Base-by-base conservation (phyloP, 2,113 vertebrate species). In the Gobio gobio region DNA sequence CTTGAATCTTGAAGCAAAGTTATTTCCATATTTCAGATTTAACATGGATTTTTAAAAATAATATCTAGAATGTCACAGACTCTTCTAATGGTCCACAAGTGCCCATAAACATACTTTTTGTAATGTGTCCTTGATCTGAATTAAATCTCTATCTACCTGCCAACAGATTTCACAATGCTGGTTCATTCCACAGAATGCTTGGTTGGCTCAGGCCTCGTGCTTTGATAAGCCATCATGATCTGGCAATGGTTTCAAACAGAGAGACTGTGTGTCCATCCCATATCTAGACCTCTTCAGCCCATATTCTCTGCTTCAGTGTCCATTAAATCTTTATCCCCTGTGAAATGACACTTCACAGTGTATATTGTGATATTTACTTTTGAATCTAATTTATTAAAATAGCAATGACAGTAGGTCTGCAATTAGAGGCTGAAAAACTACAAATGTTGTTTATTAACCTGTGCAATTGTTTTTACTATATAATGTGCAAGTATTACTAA, bases 151-250 rank as follows among this genome's bases (percentile, higher is more conserved):
- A 72, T 77, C 33, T 87, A 78, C 80, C 78, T 9, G 85, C 88
- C 86, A 91, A 63, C 58, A 72, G 86, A 89, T 87, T 81, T 70
- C 26, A 84, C 18, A 29, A 87, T 88, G 85, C 75, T 85, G 83
- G 86, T 83, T 90, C 89, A 91, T 93, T 92, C 88, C 64, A 88
- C 43, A 49, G 85, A 87, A 89, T 83, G 88, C 68, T 68, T 86
- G 84, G 78, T 86, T 87, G 88, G 84, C 82, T 76, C 82, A 86
- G 91, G 85, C 83, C 49, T 88, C 86, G 87, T 82, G 88, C 90
- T 91, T 92, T 93, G 88, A 91, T 91, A 93, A 92, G 89, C 88
- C 88, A 90, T 91, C 88, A 87, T 80, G 89, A 90, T 88, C 89
- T 88, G 88, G 74, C 24, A 78, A 22, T 88, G 83, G 85, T 90